A percentile compares a stretch with the other conserved stretches of the same genome.
phyloP scores from a whole-genome alignment of 2,888 invertebrate genomes.

The Eustalomyia histrio region DNA sequence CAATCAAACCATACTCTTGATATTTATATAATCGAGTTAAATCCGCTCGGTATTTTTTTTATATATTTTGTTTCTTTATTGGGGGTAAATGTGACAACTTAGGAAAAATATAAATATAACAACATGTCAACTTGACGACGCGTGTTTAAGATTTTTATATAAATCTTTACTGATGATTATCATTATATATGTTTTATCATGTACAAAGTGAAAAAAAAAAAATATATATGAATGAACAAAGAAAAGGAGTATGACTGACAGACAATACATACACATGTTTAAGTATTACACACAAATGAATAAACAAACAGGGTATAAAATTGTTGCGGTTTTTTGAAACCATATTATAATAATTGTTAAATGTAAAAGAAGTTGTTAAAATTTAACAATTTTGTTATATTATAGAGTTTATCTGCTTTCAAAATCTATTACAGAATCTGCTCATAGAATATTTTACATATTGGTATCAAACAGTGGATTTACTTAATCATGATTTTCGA shows the following conservation, averaged over 20 bases:
- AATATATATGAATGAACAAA: not conserved
- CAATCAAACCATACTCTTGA: constrained; percentile 41
- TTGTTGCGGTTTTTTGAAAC: too few relatives aligned
- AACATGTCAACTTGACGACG: constrained; percentile 56
- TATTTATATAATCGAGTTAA: constrained; percentile 53
- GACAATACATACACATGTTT: too few relatives aligned
- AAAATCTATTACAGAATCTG: too few relatives aligned
- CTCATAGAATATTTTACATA: too few relatives aligned
- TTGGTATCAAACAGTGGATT: too few relatives aligned
- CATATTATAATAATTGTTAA: too few relatives aligned
- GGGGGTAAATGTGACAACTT: constrained; percentile 38
- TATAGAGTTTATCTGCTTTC: too few relatives aligned
- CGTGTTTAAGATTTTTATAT: constrained; percentile 44
- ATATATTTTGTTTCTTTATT: too few relatives aligned
- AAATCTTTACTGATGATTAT: constrained; percentile 29
- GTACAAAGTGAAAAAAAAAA: not conserved
- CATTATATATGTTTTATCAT: not conserved
- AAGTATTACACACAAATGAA: constrained; percentile 14
- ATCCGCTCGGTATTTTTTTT: constrained; percentile 42
- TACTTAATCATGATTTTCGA: too few relatives aligned
- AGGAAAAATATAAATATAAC: constrained; percentile 25
- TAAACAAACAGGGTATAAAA: constrained; percentile 6
- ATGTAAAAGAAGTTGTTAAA: too few relatives aligned
- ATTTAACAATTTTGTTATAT: too few relatives aligned
- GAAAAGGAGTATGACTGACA: constrained; percentile 16